These are phyloP conservation scores for Tenrec ecaudatus DNA, from an alignment of 2,113 vertebrate species.

Conservation along the genomic window DNA sequence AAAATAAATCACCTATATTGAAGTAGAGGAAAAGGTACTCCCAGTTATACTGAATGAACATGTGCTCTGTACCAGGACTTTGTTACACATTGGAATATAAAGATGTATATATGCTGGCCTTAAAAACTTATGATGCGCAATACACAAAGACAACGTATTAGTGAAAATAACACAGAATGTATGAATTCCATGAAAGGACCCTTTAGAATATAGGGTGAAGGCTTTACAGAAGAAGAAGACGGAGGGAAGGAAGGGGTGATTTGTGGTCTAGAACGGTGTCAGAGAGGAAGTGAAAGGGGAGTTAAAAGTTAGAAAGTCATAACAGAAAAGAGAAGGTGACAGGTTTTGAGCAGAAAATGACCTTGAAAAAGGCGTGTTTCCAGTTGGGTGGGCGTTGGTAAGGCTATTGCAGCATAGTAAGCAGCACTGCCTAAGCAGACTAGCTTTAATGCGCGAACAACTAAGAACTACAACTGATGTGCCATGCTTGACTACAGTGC, in stretches of 20 bases:
- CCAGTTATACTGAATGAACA: background rate
- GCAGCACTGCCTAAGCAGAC: too few species aligned
- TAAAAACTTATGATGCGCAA: background rate
- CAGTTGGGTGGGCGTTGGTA: too few species aligned
- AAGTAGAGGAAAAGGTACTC: background rate
- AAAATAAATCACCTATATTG: slow-evolving; percentile 21
- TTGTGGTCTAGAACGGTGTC: background rate
- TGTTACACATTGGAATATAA: background rate
- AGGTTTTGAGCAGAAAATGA: too few species aligned
- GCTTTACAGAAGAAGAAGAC: background rate
- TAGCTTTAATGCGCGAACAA: too few species aligned
- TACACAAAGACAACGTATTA: background rate
- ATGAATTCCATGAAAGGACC: background rate
- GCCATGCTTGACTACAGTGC: too few species aligned
- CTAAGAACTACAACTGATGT: too few species aligned
- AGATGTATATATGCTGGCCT: background rate
- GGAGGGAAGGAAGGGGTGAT: background rate
- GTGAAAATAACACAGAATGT: background rate
- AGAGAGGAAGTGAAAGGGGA: background rate
- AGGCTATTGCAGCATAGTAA: too few species aligned
- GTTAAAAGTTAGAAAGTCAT: background rate
- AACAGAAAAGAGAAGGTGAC: background rate
- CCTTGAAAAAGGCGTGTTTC: too few species aligned
- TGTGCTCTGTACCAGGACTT: background rate
- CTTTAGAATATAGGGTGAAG: background rate